Conservation (phyloP, 2,113 vertebrate genomes). For the Macaca mulatta region DNA sequence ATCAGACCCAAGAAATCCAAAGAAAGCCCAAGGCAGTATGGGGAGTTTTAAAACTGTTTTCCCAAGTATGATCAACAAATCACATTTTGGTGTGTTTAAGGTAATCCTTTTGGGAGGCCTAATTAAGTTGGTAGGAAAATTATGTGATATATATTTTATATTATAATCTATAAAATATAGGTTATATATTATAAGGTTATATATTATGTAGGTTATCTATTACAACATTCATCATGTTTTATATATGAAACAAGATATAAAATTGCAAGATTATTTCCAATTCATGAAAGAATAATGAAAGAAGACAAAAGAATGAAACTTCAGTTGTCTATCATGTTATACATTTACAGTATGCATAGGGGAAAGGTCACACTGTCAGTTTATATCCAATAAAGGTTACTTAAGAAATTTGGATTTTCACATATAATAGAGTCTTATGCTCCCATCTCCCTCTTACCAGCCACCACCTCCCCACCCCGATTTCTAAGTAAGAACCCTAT, state of each 20-base stretch:
- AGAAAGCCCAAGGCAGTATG: slow-evolving; percentile 68
- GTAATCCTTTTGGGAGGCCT: slow-evolving; percentile 58
- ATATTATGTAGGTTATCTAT: background rate
- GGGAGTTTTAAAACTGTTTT: slow-evolving; percentile 75
- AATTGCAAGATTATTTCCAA: background rate
- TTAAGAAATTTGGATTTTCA: slow-evolving; percentile 20
- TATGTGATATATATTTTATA: slow-evolving; percentile 45
- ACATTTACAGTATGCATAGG: background rate
- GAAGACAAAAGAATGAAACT: background rate
- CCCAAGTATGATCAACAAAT: slow-evolving; percentile 65
- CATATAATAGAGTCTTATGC: background rate
- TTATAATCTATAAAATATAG: too few relatives aligned
- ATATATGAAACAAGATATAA: background rate
- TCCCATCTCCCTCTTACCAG: background rate
- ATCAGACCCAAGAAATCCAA: slow-evolving; percentile 72
- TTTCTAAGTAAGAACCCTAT: background rate
- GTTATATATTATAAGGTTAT: too few relatives aligned
- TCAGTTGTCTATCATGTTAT: background rate
- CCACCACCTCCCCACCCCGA: too few relatives aligned
- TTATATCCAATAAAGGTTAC: background rate
- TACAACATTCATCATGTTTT: background rate
- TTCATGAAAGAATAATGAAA: background rate
- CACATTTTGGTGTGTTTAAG: slow-evolving; percentile 70
- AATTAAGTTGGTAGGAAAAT: slow-evolving; percentile 75
- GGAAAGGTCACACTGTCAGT: background rate